Base-by-base conservation (phyloP, 1,140 invertebrate species). In the Brachionus plicatilis region DNA sequence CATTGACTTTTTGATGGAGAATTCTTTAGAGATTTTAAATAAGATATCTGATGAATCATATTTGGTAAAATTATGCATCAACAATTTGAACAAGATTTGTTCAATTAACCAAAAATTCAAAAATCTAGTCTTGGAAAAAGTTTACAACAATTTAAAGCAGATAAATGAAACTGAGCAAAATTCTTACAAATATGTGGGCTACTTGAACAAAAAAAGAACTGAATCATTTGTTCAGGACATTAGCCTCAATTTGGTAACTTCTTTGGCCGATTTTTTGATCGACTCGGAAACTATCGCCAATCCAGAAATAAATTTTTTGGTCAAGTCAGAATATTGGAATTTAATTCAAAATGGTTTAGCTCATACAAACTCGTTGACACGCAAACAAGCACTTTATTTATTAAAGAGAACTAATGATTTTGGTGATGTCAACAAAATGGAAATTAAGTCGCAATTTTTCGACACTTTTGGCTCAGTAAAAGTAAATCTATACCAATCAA, bases 381-480 rank as follows among this genome's bases (percentile, higher is more conserved):
- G 79, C 17, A 82, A 82, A 47, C 79, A 82, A 82, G 79, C 79
- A 41, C 41, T 82, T 4, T 82, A 65, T 82, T 41, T 82, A 12
- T 29, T 82, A 33, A 82, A 82, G 45, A n/a, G 79, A 82, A 82
- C 65, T 4, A 82, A 82, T 47, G 79, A 82, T 12, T 82, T 43
- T 33, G 79, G 37, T 33, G 24, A 65, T 37, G 79, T 65, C 2
- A 82, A 65, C 8, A 65, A 68, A 8, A 29, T 82, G 20, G 53
- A 82, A 43, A 82, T 65, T 33, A 66, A 65, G 4, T 82, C 79
- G n/a, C 9, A 45, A 20, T 41, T 65, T 45, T 37, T n/a, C 27
- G 79, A 76, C 27, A 37, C n/a, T 50, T 82, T 82, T 37, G 53
- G 29, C 12, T 14, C 17, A 6, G 20, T 33, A 27, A 41, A 65